Conservation (phyloP, 2,888 invertebrate genomes). For the Gastracanthus pulcherrimus region DNA sequence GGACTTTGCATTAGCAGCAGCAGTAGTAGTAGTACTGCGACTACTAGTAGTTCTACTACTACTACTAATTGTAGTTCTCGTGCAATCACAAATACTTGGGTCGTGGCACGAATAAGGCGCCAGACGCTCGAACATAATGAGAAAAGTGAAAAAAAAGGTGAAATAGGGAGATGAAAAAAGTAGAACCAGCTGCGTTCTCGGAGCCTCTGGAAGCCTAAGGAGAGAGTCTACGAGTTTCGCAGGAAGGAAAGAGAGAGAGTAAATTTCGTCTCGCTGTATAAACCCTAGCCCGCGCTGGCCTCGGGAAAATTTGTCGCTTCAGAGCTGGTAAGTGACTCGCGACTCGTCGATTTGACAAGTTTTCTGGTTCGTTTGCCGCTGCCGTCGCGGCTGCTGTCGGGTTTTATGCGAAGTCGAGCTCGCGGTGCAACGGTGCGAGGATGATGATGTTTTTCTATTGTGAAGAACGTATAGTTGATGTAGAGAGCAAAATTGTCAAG, state of each 20-base stretch:
- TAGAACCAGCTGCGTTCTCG: neutral
- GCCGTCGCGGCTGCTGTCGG: neutral
- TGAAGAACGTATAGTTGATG: too few relatives aligned
- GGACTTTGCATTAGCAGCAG: neutral
- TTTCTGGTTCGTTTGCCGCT: constrained; percentile 1
- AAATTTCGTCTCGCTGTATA: constrained; percentile 32
- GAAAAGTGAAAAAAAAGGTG: constrained; percentile 24
- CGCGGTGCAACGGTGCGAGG: neutral
- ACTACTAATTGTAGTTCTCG: neutral
- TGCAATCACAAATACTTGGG: constrained; percentile 4
- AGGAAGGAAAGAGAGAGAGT: constrained; percentile 17
- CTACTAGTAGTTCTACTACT: too few relatives aligned
- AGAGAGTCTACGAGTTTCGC: neutral
- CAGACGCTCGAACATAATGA: constrained; percentile 31
- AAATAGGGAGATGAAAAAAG: constrained; percentile 4
- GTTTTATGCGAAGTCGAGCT: neutral
- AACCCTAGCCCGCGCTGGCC: neutral
- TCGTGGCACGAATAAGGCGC: constrained; percentile 16
- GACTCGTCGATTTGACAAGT: constrained; percentile 29
- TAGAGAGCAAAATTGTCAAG: too few relatives aligned
- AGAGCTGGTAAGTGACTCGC: constrained; percentile 17
- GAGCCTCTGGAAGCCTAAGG: too few relatives aligned
- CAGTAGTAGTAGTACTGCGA: too few relatives aligned
- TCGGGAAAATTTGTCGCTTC: constrained; percentile 25
- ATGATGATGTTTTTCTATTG: neutral